Conservation (phyloP, 2,113 vertebrate genomes). For the Daubentonia madagascariensis region DNA sequence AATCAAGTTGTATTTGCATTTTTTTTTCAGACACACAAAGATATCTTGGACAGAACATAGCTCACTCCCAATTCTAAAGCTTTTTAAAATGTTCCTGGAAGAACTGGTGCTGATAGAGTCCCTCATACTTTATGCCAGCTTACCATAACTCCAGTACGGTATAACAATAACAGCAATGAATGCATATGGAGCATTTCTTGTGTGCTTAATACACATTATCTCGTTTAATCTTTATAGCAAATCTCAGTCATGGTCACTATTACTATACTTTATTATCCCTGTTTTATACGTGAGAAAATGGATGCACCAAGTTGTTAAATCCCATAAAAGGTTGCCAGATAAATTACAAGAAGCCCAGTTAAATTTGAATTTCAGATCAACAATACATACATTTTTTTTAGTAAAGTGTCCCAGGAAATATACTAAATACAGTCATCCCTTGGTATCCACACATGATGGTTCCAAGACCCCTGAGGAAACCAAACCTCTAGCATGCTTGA, state of each 20-base stretch:
- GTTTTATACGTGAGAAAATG: background rate
- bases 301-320: background rate
- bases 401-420: background rate
- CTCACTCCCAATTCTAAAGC: background rate
- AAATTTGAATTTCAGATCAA: slow-evolving; percentile 37
- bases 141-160: background rate
- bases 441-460: background rate
- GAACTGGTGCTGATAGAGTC: background rate
- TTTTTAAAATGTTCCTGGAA: background rate
- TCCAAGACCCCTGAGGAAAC: background rate
- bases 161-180: background rate
- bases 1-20: slow-evolving; percentile 52
- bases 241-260: background rate
- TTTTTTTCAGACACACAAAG: slow-evolving; percentile 29
- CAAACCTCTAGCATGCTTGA: background rate
- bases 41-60: background rate
- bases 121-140: background rate
- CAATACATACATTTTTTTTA: background rate
- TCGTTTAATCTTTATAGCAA: background rate
- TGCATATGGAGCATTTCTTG: background rate
- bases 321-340: background rate
- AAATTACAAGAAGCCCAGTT: background rate
- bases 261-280: background rate
- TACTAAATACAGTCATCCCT: background rate
- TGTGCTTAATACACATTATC: background rate